phyloP scores from a whole-genome alignment of 2,888 invertebrate species.

The Xestia xanthographa region DNA sequence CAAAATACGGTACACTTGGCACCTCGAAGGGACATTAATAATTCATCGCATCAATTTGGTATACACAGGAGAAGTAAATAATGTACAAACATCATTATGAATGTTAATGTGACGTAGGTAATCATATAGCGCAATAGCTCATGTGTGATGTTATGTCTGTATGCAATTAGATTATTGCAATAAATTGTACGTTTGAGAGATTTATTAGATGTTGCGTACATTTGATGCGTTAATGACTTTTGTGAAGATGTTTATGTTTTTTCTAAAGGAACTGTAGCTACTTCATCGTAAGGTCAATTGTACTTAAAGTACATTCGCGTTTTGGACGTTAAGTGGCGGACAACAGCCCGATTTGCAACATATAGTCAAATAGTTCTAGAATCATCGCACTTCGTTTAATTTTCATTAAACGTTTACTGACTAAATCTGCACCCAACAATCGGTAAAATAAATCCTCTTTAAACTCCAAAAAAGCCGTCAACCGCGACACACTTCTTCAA shows the following conservation, averaged over 20 bases:
- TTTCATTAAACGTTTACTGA: not conserved
- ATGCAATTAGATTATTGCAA: slow-evolving; percentile 59
- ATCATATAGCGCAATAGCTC: slow-evolving; percentile 57
- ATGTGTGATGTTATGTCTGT: slow-evolving; percentile 49
- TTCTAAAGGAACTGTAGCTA: not conserved
- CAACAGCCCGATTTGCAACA: not conserved
- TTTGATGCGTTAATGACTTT: slow-evolving; percentile 31
- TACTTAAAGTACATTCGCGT: not conserved
- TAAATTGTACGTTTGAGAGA: slow-evolving; percentile 54
- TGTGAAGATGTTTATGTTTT: not conserved
- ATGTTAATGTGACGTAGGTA: slow-evolving; percentile 67
- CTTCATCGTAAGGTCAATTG: not conserved
- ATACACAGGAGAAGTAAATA: slow-evolving; percentile 64
- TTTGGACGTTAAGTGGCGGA: not conserved
- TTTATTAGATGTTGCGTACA: slow-evolving; percentile 58
- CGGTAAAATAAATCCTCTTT: slow-evolving; percentile 24
- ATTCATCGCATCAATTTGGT: slow-evolving; percentile 74
- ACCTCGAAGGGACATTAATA: slow-evolving; percentile 70
- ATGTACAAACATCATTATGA: slow-evolving; percentile 66
- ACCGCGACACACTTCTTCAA: slow-evolving; percentile 43
- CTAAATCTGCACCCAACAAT: not conserved
- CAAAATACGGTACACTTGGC: slow-evolving; percentile 40
- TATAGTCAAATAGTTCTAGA: not conserved
- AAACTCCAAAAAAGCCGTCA: slow-evolving; percentile 40
- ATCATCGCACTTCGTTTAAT: not conserved